A percentile compares a stretch with the other conserved stretches of the same genome.
Evolutionary conservation across 2,888 invertebrate genomes (phyloP).

Genomic region (Acleris literana): DNA sequence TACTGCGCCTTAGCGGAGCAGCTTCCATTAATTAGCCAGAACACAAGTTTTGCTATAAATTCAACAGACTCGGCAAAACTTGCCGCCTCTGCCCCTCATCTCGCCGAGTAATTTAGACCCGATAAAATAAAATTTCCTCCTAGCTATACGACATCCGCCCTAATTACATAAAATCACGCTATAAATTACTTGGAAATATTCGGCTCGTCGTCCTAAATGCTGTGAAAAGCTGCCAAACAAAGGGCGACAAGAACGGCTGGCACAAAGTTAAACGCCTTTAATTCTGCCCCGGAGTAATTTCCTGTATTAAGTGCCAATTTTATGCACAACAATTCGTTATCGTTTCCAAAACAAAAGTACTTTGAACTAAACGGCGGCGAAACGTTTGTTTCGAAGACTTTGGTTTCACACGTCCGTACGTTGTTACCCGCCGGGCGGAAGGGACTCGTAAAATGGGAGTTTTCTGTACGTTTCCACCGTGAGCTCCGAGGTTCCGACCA

Average conservation of each 20-base stretch:
- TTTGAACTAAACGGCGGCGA: conserved; percentile 40
- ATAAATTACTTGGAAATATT: conserved; percentile 73
- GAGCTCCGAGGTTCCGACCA: conserved; percentile 37
- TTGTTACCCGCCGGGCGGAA: conserved; percentile 45
- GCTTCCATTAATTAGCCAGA: conserved; percentile 80
- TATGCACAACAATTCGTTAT: conserved; percentile 60
- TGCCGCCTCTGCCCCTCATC: conserved; percentile 72
- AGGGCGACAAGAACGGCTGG: conserved; percentile 61
- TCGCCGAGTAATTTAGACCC: conserved; percentile 73
- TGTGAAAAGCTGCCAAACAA: conserved; percentile 68
- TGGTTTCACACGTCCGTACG: conserved; percentile 40
- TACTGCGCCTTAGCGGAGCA: conserved; percentile 64
- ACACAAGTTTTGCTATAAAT: conserved; percentile 82
- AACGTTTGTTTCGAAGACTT: conserved; percentile 40
- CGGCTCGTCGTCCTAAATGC: conserved; percentile 60
- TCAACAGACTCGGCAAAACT: conserved; percentile 70
- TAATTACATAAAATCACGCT: conserved; percentile 75
- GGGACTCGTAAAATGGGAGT: conserved; percentile 50
- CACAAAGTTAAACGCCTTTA: conserved; percentile 65
- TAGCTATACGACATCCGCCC: conserved; percentile 66
- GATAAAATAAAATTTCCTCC: conserved; percentile 79
- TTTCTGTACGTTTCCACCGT: conserved; percentile 47
- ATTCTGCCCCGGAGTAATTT: conserved; percentile 66
- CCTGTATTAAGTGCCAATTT: conserved; percentile 65
- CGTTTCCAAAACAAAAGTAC: conserved; percentile 48